Base-by-base conservation (phyloP, 2,797 vertebrate species). In the Peromyscus aztecus region DNA sequence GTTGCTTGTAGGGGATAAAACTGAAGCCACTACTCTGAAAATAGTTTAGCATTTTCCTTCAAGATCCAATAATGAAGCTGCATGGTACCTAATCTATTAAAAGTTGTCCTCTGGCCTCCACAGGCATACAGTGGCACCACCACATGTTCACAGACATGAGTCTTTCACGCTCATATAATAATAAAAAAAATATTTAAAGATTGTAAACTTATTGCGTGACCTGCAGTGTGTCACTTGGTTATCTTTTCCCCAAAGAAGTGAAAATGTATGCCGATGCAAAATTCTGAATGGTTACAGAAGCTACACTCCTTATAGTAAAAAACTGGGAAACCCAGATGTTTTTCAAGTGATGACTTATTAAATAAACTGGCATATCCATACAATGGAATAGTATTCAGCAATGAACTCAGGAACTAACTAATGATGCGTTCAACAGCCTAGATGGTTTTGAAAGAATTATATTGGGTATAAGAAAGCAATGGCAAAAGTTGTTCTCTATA, bases 201-300 rank as follows among this genome's bases (percentile, higher is more conserved):
- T 49, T 31, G 9, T 52, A 37, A 23, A 21, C 13, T 46, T 92
- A 67, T 19, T 34, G 85, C 77, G 29, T 12, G 5, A 90, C 24
- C 43, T 69, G 14, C 6, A 67, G 77, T 87, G 71, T 94, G 40
- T n/a, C 61, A 90, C 52, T 17, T 94, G 73, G 24, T 4, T 71
- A 92, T 84, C 71, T 49, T 49, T 94, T 69, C 43, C 4, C 13
- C n/a, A 46, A 81, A 65, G 40, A 94, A 82, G 71, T 81, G 34
- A 96, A 96, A 88, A 69, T 76, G 49, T 65, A 65, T 81, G 55
- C 55, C 91, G 34, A 87, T 2, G 13, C 4, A 88, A 77, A 91
- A 96, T n/a, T 76, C 21, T 65, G 52, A 93, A 71, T 91, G n/a
- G 67, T 97, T 95, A 86, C 6, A 76, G 6, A 24, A 83, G 24